These are phyloP conservation scores for Dreissena polymorpha DNA, from an alignment of 1,140 invertebrate species.

Conservation along the genomic window DNA sequence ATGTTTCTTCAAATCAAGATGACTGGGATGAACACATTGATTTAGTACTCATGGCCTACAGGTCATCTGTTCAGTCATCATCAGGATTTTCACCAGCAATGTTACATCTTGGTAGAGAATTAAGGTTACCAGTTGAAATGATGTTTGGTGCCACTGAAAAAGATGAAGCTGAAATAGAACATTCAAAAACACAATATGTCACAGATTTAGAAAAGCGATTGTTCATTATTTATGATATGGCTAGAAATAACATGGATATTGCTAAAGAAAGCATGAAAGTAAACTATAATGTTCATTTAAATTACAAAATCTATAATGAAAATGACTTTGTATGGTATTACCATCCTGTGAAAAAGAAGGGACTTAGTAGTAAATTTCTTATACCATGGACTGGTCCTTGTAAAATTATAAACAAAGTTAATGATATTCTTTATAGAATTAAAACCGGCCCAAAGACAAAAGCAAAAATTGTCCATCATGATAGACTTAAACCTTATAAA, in stretches of 20 bases:
- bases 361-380: slow-evolving; percentile 34
- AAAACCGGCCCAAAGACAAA: slow-evolving; percentile 5
- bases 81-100: slow-evolving; percentile 30
- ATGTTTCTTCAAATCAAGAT: no score
- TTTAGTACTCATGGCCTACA: no score
- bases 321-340: slow-evolving; percentile 43
- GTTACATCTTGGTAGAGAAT: slow-evolving; percentile 56
- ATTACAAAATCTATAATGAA: slow-evolving; percentile 19
- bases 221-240: slow-evolving; percentile 17
- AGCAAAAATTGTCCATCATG: slow-evolving; percentile 40
- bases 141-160: slow-evolving; percentile 27
- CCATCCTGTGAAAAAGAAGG: slow-evolving; percentile 26
- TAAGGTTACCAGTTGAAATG: slow-evolving; percentile 53
- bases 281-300: slow-evolving; percentile 44
- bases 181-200: slow-evolving; percentile 21
- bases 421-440: slow-evolving; percentile 49
- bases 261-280: slow-evolving; percentile 35
- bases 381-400: slow-evolving; percentile 44
- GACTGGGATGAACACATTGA: no score
- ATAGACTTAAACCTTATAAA: slow-evolving; percentile 47
- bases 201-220: slow-evolving; percentile 33
- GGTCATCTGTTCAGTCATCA: slow-evolving; percentile 41
- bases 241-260: slow-evolving; percentile 30
- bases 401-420: slow-evolving; percentile 35
- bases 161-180: slow-evolving; percentile 39